Base-by-base conservation (phyloP, 2,888 invertebrate genomes). In the Amphipyra tragopoginis region DNA sequence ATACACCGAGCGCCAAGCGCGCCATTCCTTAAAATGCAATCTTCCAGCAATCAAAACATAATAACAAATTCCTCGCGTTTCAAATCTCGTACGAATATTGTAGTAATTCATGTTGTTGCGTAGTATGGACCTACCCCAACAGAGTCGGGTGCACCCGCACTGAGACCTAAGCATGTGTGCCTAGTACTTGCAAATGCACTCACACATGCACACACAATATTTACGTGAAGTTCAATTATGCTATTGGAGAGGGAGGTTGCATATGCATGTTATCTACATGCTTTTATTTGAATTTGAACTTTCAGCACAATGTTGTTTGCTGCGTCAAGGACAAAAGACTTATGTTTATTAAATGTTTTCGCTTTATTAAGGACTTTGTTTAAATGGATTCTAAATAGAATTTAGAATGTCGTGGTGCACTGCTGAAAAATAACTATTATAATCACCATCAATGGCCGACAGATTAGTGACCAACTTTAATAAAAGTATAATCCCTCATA, bases 181-280 rank as follows among this genome's bases (percentile, higher is more conserved):
- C 77, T 81, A 79, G 77, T 64, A 61, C 75, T 68, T 43, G 54
- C 50, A 59, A 43, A 39, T 58, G 74, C 79, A 79, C 75, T 68
- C 75, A 75, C 79, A 83, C 80, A 77, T 70, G 79, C 79, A 79
- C 67, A 72, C 71, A 57, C 60, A 51, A 62, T 75, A 81, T 83
- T 81, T 87, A 86, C 83, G 84, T 74, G 79, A 83, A 85, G 81
- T 87, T 86, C 88, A 88, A 87, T 91, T 90, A 85, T 84, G 80
- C 80, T 81, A 81, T 86, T 66, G 81, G 79, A 80, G 83, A 82
- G 70, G 74, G 73, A 79, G 79, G 79, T 63, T 61, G 48, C 56
- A 21, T 54, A 48, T 50, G 11, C 63, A 59, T 65, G 26, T n/a
- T 54, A 48, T 52, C 36, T 51, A 57, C 9, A 39, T 59, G 42